Base-by-base conservation (phyloP, 2,797 vertebrate species). In the Pachyuromys duprasi region DNA sequence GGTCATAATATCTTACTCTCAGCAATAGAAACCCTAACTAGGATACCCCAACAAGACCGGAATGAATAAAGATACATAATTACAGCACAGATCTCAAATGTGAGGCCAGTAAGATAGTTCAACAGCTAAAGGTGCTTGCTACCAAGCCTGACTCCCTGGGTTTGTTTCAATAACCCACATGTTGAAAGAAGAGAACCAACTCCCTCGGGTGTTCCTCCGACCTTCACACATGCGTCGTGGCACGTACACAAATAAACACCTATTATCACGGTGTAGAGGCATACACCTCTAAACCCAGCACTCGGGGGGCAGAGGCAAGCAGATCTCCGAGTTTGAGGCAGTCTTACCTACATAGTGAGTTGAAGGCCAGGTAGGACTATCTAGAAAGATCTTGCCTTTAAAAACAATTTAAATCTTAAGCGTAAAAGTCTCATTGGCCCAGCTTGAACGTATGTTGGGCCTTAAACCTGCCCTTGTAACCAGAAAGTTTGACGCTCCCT, bases 61-160 rank as follows among this genome's bases (percentile, higher is more conserved):
- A 57, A 57, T 65, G 26, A 70, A 49, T 33, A 45, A 60, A 90
- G 72, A 76, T 28, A 53, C 26, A 62, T 53, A 31, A 4, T 74
- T 90, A 67, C 78, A 79, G 49, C 84, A 72, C 74, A 94, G 49
- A 55, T 79, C 53, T 84, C 76, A 90, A 49, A 42, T 67, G 42
- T 84, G 28, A 67, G 62, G 62, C 31, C 62, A 8, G 26, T 22
- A 2, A 84, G 42, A 67, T 33, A 63, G 8, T 65, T 65, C 36
- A 20, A 45, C 26, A 65, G 81, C 3, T 45, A 45, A 20, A 24
- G 62, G 63, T 84, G 31, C 42, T 67, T 49, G 31, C 63, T 67
- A 67, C 17, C 18, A 67, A 67, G 31, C 18, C 42, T 84, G 62
- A 49, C 11, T 8, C n/a, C 28, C 28, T 84, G 82, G 31, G 20